Evolutionary conservation across 2,113 vertebrate genomes (phyloP), one percentile per base, ranked within the genome.

Genomic region (Podiceps cristatus): DNA sequence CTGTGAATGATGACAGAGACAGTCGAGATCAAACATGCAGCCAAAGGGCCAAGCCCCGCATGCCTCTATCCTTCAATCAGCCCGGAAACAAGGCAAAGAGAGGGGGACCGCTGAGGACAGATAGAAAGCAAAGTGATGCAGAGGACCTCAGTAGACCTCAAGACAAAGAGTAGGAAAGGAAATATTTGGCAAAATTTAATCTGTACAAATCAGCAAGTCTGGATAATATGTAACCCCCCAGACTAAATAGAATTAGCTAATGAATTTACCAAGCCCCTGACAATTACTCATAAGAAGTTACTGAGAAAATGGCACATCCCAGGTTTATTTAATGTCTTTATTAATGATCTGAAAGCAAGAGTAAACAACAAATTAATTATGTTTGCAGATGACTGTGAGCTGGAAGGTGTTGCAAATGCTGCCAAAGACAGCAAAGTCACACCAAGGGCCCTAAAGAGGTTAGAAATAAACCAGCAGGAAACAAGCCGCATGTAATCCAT

Each of bases 291-390:
- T 87, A 90, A 95, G 93, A 95, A 95, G 68, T 92, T 92, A 76
- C 86, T 50, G 87, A 95, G 95, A 92, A 93, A 89, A 49, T 3
- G 5, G 69, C 20, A 8, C 82, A 73, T 80, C 83, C 85, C 84
- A 92, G 94, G 84, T 97, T 96, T 96, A 92, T 93, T 98, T 96
- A 97, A 97, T 96, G 90, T 93, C 97, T 98, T 97, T 97, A 98
- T 97, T 98, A 98, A 98, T 76, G 92, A 98, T 96, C 96, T 97
- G 83, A 95, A 98, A 97, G 97, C 95, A 95, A 96, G 96, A 87
- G 95, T 97, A 98, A 98, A 97, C 95, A 98, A 95, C 93, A 80
- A 96, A 95, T 98, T 97, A 98, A 98, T 98, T 97, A 98, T 74
- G 90, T 88, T 96, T 96, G 91, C 94, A 93, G 96, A 94, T 77